phyloP scores from a whole-genome alignment of 1,140 invertebrate species.

The Pseudomyrmex flavicornis region DNA sequence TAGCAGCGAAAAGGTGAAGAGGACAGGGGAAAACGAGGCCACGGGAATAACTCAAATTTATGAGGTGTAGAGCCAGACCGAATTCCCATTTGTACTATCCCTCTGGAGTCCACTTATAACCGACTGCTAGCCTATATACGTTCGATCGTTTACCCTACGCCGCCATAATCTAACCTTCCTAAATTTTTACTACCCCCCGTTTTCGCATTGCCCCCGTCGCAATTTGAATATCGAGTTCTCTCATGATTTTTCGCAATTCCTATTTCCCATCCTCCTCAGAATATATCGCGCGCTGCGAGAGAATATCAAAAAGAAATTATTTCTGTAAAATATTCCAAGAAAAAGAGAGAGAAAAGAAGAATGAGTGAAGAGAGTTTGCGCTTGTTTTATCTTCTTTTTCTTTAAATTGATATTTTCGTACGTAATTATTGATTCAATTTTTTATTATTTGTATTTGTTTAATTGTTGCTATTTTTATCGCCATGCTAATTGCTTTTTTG shows the following conservation, averaged over 20 bases:
- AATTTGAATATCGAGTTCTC: slow-evolving; percentile 26
- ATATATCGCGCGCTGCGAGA: not conserved
- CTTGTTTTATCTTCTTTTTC: not conserved
- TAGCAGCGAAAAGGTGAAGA: not conserved
- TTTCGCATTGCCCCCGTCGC: slow-evolving; percentile 31
- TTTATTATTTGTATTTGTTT: too few relatives aligned
- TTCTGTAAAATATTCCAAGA: not conserved
- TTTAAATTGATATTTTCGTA: not conserved
- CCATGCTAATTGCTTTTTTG: too few relatives aligned
- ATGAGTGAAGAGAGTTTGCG: too few relatives aligned
- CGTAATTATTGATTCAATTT: not conserved
- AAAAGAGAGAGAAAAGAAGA: too few relatives aligned
- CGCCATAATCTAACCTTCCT: slow-evolving; percentile 64
- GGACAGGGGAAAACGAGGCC: slow-evolving; percentile 44
- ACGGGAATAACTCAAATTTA: slow-evolving; percentile 78
- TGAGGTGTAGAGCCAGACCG: slow-evolving; percentile 75
- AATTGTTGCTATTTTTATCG: too few relatives aligned
- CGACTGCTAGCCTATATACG: slow-evolving; percentile 60
- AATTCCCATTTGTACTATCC: slow-evolving; percentile 72
- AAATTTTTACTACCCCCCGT: slow-evolving; percentile 52
- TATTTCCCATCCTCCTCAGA: too few relatives aligned
- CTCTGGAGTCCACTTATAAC: slow-evolving; percentile 76
- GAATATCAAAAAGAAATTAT: slow-evolving; percentile 34
- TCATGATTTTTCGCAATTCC: slow-evolving; percentile 10
- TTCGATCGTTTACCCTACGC: slow-evolving; percentile 54